Conservation (phyloP, 1,140 invertebrate genomes). For the Drusus annulatus region DNA sequence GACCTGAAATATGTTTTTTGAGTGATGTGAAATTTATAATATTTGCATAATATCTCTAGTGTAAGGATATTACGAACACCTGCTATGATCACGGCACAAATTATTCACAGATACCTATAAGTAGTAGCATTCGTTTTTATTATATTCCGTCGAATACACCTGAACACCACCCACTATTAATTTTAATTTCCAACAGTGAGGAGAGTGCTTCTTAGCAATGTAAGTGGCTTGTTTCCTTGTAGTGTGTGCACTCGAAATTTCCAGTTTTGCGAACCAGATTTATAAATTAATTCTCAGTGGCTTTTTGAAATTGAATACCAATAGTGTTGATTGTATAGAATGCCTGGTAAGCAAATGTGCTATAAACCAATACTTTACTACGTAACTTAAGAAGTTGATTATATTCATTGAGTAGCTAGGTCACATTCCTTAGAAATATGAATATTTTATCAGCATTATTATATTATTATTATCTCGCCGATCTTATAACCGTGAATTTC, state of each 20-base stretch:
- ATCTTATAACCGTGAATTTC: too few relatives aligned
- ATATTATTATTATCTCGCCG: too few relatives aligned
- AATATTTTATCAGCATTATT: too few relatives aligned
- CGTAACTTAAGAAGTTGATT: slow-evolving; percentile 20
- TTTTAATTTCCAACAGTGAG: slow-evolving; percentile 34
- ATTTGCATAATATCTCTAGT: too few relatives aligned
- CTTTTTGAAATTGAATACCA: not conserved
- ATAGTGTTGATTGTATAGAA: not conserved
- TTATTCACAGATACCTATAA: slow-evolving; percentile 46
- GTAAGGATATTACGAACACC: slow-evolving; percentile 28
- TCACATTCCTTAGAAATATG: slow-evolving; percentile 21
- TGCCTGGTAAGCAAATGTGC: not conserved
- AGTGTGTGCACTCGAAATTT: not conserved
- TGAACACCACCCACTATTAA: slow-evolving; percentile 37
- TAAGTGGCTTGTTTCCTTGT: slow-evolving; percentile 12
- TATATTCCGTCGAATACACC: not conserved
- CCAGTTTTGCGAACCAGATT: not conserved
- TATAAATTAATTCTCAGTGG: not conserved
- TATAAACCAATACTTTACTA: slow-evolving; percentile 4
- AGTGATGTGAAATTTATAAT: not conserved
- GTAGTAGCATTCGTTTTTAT: slow-evolving; percentile 44
- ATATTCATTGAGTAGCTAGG: slow-evolving; percentile 41
- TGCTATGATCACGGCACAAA: slow-evolving; percentile 45
- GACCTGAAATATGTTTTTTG: not conserved
- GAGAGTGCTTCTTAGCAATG: slow-evolving; percentile 8